Conservation (phyloP, 2,888 invertebrate species). For the Cephalotes varians region DNA sequence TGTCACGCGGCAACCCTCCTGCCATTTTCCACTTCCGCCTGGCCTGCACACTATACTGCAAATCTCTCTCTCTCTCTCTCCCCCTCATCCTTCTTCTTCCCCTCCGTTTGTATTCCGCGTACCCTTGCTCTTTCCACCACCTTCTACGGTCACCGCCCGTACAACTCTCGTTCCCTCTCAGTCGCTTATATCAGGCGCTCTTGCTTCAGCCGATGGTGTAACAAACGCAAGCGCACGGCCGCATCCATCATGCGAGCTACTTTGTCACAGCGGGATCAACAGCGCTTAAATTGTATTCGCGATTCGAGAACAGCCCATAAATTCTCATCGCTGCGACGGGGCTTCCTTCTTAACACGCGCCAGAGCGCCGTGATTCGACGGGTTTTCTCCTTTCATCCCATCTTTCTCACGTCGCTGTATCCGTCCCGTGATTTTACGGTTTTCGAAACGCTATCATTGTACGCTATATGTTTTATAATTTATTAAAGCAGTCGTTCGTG, state of each 20-base stretch:
- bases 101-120: conserved; percentile 59
- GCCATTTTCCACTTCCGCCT: conserved; percentile 60
- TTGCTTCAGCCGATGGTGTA: conserved; percentile 57
- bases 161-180: conserved; percentile 46
- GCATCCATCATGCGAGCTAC: conserved; percentile 82
- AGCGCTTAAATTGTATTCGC: conserved; percentile 83
- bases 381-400: conserved; percentile 42
- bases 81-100: neutral
- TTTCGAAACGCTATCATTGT: conserved; percentile 9
- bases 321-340: conserved; percentile 77
- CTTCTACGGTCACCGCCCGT: conserved; percentile 49
- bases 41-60: conserved; percentile 39
- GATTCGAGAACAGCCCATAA: conserved; percentile 78
- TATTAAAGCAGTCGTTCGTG: neutral
- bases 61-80: conserved; percentile 46
- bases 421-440: conserved; percentile 16
- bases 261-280: conserved; percentile 81
- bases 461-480: neutral
- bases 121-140: conserved; percentile 27
- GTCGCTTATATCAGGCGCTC: conserved; percentile 22
- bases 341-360: conserved; percentile 74
- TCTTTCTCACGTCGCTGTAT: conserved; percentile 6
- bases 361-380: conserved; percentile 66
- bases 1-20: conserved; percentile 70
- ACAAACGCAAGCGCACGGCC: conserved; percentile 71